phyloP scores from a whole-genome alignment of 1,140 invertebrate species.

The Lepidostoma basale region DNA sequence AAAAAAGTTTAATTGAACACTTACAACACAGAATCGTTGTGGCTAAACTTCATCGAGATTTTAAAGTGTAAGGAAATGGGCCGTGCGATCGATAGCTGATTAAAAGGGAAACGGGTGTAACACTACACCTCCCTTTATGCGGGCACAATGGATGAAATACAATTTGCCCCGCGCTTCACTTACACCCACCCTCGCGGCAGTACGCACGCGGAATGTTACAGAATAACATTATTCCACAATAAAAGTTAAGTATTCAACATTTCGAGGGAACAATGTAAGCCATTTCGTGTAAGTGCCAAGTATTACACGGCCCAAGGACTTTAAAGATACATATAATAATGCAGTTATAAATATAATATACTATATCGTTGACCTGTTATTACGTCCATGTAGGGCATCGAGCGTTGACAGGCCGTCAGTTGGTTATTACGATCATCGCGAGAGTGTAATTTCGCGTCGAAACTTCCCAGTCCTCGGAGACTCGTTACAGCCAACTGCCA shows the following conservation, averaged over 20 bases:
- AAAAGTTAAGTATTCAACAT: too few relatives aligned
- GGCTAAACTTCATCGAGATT: too few relatives aligned
- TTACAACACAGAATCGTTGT: too few relatives aligned
- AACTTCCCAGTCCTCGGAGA: slow-evolving; percentile 1
- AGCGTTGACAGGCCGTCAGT: not conserved
- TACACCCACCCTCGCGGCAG: not conserved
- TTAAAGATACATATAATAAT: too few relatives aligned
- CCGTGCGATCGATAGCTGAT: slow-evolving; percentile 31
- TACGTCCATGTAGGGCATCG: slow-evolving; percentile 6
- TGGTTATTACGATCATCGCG: not conserved
- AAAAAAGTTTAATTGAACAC: too few relatives aligned
- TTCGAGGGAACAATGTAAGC: too few relatives aligned
- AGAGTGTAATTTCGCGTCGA: slow-evolving; percentile 8
- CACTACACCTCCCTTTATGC: slow-evolving; percentile 10
- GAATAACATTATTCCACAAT: too few relatives aligned
- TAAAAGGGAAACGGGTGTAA: slow-evolving; percentile 33
- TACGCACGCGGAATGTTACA: too few relatives aligned
- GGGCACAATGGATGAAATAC: slow-evolving; percentile 9
- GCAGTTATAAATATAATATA: too few relatives aligned
- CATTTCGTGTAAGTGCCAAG: too few relatives aligned
- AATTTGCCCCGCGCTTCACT: slow-evolving; percentile 1
- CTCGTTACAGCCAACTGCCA: slow-evolving; percentile 27
- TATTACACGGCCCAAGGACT: too few relatives aligned
- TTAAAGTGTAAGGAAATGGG: slow-evolving; percentile 13
- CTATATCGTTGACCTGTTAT: too few relatives aligned